A percentile compares a stretch with the other conserved stretches of the same genome.
These are phyloP conservation scores for Pemphigus obesinymphae DNA, from an alignment of 1,140 invertebrate genomes.

Conservation along the genomic window DNA sequence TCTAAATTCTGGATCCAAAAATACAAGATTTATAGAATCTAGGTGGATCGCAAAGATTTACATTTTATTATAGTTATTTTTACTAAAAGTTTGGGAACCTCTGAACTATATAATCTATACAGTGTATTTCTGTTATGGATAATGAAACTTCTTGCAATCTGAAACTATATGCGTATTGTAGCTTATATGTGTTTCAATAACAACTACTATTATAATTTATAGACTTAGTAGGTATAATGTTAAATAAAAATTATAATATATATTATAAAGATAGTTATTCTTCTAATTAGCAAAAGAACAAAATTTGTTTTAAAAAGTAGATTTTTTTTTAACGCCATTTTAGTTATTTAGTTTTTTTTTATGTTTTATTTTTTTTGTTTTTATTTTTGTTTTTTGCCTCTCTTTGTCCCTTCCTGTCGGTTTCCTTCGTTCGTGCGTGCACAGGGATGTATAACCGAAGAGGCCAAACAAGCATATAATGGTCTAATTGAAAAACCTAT, in stretches of 20 bases:
- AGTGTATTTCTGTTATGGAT: neutral
- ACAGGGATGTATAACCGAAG: conserved; percentile 71
- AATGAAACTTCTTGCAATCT: neutral
- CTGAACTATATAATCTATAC: neutral
- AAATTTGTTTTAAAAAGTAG: neutral
- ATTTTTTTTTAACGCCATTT: conserved; percentile 43
- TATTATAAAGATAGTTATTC: neutral
- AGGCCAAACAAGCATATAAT: conserved; percentile 85
- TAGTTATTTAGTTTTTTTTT: conserved; percentile 47
- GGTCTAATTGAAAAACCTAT: conserved; percentile 72
- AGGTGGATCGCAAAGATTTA: no score
- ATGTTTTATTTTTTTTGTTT: conserved; percentile 47
- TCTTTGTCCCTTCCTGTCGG: conserved; percentile 49
- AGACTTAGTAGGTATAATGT: no score
- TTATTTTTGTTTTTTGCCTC: conserved; percentile 50
- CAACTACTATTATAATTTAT: neutral
- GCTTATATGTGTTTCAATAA: neutral
- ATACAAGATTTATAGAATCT: no score
- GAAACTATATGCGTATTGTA: neutral
- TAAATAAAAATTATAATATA: neutral
- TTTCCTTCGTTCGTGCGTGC: conserved; percentile 45
- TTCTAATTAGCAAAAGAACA: neutral
- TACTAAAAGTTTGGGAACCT: no score
- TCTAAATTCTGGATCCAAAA: no score
- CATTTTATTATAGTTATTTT: no score